A percentile compares a stretch with the other conserved stretches of the same genome.
Conservation (phyloP, 2,888 invertebrate genomes). For the Drosophila anceps region DNA sequence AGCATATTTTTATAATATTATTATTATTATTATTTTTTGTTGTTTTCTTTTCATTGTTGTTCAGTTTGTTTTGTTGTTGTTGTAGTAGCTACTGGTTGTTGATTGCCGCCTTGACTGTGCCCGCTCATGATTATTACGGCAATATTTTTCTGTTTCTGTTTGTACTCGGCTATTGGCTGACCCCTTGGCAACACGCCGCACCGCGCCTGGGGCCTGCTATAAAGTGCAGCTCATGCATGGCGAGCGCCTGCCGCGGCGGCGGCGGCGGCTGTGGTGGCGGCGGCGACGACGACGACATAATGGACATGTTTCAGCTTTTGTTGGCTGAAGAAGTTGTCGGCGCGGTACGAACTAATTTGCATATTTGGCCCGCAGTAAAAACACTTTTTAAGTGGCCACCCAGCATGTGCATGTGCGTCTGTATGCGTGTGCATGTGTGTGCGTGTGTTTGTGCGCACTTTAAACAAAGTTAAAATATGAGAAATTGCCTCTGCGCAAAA, state of each 20-base stretch:
- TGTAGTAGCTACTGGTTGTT: constrained; percentile 51
- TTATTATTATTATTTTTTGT: constrained; percentile 33
- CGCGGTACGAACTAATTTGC: constrained; percentile 75
- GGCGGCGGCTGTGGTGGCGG: constrained; percentile 18
- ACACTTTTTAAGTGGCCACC: constrained; percentile 80
- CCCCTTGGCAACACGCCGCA: constrained; percentile 3
- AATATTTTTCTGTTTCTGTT: constrained; percentile 61
- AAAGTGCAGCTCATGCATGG: constrained; percentile 67
- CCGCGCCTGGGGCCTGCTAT: constrained; percentile 9
- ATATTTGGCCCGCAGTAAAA: constrained; percentile 77
- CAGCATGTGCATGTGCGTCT: constrained; percentile 43
- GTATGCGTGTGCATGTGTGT: constrained; percentile 10
- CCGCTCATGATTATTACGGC: constrained; percentile 52
- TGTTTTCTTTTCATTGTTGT: constrained; percentile 48
- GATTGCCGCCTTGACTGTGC: constrained; percentile 57
- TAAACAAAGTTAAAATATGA: constrained; percentile 78
- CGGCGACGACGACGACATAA: constrained; percentile 67
- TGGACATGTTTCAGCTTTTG: constrained; percentile 81
- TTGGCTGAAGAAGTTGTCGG: constrained; percentile 76
- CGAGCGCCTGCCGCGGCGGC: constrained; percentile 60
- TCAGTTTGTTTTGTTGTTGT: constrained; percentile 37
- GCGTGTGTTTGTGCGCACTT: constrained; percentile 51
- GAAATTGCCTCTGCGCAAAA: constrained; percentile 68
- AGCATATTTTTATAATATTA: constrained; percentile 32
- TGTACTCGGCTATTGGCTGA: constrained; percentile 50